A percentile compares a stretch with the other conserved stretches of the same genome.
phyloP scores from a whole-genome alignment of 2,113 vertebrate genomes.

The Acanthisitta chloris region DNA sequence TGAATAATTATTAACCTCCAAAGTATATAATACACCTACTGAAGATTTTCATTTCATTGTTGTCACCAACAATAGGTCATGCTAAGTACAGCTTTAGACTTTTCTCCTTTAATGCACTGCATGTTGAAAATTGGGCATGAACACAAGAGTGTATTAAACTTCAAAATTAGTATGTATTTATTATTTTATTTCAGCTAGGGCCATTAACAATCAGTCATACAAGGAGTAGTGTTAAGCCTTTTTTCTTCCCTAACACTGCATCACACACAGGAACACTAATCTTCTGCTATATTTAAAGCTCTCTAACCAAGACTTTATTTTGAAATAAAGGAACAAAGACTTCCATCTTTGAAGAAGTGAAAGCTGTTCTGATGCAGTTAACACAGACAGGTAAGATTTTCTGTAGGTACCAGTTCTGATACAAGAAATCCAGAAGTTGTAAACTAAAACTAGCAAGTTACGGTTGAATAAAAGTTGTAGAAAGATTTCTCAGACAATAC shows the following conservation, averaged over 20 bases:
- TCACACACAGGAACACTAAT: background rate
- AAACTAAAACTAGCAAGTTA: background rate
- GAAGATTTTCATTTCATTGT: slow-evolving; percentile 10
- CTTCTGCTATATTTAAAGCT: background rate
- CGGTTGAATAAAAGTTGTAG: background rate
- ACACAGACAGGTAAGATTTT: background rate
- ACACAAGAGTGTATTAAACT: background rate
- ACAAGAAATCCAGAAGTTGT: background rate
- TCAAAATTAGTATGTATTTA: background rate
- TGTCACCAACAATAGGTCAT: background rate
- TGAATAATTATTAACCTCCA: background rate
- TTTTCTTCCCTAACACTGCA: background rate
- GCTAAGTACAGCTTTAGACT: background rate
- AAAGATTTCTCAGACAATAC: background rate
- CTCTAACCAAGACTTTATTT: background rate
- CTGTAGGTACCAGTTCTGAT: background rate
- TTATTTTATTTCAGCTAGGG: background rate
- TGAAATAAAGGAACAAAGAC: background rate
- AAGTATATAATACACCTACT: background rate
- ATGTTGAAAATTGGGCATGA: background rate
- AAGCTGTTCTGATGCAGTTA: background rate
- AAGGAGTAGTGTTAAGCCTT: background rate
- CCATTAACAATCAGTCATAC: background rate
- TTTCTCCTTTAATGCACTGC: background rate
- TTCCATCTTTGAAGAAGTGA: background rate